Percentiles rank a stretch among this genome's conserved stretches.
These are phyloP conservation scores for Cyphomyrus discorhynchus DNA, from an alignment of 2,113 vertebrate species.

Conservation along the genomic window DNA sequence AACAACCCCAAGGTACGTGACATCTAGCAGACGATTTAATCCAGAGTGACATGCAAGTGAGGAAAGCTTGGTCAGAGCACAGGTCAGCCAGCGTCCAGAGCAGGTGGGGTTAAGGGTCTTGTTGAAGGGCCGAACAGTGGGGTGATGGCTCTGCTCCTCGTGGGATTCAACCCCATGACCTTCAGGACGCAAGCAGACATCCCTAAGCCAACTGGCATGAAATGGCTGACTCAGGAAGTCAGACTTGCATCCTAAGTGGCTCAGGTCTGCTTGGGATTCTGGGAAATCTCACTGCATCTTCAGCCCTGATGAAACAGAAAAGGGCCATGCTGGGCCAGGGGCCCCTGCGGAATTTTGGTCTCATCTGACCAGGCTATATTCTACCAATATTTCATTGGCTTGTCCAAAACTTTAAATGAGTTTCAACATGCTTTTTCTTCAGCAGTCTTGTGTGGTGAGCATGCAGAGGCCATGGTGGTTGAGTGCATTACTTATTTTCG, in stretches of 20 bases:
- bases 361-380: too few relatives aligned
- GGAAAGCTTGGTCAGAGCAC: background rate
- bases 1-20: background rate
- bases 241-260: slow-evolving; percentile 59
- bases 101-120: background rate
- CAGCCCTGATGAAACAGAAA: slow-evolving; percentile 39
- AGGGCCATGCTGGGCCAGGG: background rate
- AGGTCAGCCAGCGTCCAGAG: background rate
- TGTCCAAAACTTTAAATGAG: too few relatives aligned
- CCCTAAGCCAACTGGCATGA: background rate
- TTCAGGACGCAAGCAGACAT: background rate
- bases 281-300: slow-evolving; percentile 53
- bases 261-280: slow-evolving; percentile 48
- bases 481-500: too few relatives aligned
- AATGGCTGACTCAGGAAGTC: background rate
- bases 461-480: too few relatives aligned
- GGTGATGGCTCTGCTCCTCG: background rate
- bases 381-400: too few relatives aligned
- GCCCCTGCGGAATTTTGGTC: slow-evolving; percentile 40
- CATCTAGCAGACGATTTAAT: background rate
- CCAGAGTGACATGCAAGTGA: background rate
- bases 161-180: background rate
- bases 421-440: too few relatives aligned
- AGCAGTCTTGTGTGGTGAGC: too few relatives aligned
- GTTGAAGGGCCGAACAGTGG: background rate